These are phyloP conservation scores for Marronus borbonicus DNA, from an alignment of 2,888 invertebrate genomes.

Conservation along the genomic window DNA sequence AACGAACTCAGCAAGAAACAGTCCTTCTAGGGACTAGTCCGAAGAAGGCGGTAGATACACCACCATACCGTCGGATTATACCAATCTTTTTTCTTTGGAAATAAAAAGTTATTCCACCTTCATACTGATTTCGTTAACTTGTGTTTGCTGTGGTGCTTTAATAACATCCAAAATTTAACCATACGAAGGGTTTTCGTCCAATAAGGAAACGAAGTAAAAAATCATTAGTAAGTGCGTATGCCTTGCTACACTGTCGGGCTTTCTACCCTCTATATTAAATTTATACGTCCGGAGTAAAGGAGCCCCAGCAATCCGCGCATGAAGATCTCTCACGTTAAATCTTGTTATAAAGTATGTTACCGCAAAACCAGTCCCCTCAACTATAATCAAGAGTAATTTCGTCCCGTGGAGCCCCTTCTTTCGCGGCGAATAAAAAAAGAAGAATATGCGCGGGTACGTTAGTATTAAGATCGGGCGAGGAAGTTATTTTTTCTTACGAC, in stretches of 20 bases:
- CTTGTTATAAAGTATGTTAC: conserved; percentile 30
- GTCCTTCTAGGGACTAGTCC: no score
- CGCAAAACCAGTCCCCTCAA: conserved; percentile 2
- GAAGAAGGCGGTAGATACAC: no score
- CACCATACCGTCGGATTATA: no score
- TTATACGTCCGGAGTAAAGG: conserved; percentile 2
- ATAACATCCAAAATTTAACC: no score
- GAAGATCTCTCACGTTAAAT: background rate
- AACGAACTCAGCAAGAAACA: no score
- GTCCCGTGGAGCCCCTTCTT: background rate
- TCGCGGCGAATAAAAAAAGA: background rate
- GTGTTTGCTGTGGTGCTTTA: no score
- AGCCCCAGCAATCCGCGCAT: background rate
- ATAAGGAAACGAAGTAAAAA: no score
- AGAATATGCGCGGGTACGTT: background rate
- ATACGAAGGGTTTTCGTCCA: no score
- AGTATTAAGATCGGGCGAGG: conserved; percentile 16
- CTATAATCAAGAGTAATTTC: conserved; percentile 30
- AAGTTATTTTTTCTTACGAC: conserved; percentile 2
- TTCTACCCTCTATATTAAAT: conserved; percentile 2
- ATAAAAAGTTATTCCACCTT: no score
- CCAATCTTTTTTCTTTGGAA: no score
- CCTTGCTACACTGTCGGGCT: background rate
- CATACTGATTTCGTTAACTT: no score
- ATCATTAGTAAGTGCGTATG: no score